phyloP scores from a whole-genome alignment of 2,113 vertebrate genomes.

The Hyaena hyaena region DNA sequence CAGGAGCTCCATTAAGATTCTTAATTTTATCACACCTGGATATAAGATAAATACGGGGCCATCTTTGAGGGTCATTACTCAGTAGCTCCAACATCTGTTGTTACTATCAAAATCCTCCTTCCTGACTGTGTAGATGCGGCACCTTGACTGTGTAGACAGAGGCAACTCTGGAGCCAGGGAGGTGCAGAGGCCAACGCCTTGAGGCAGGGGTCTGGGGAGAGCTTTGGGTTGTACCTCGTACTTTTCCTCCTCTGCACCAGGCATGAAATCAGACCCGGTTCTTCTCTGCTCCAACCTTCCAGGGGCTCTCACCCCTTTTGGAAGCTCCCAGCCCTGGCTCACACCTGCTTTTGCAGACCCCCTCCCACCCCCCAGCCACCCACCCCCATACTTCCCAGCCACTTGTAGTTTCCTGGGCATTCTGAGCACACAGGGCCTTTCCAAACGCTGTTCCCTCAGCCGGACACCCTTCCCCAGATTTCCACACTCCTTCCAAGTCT shows the following conservation, averaged over 20 bases:
- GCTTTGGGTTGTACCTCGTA: no score
- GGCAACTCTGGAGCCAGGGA: neutral
- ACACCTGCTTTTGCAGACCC: neutral
- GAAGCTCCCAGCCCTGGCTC: neutral
- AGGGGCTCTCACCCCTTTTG: rapidly evolving
- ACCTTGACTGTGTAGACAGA: rapidly evolving
- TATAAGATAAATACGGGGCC: neutral
- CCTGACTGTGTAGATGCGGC: rapidly evolving
- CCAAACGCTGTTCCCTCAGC: rapidly evolving
- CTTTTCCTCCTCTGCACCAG: neutral
- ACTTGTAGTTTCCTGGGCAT: neutral
- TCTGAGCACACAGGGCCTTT: no score
- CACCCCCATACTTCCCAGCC: neutral
- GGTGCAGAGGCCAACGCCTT: neutral
- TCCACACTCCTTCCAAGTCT: neutral
- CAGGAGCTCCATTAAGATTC: neutral
- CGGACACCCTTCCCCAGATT: no score
- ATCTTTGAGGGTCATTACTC: neutral
- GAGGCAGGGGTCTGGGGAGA: rapidly evolving
- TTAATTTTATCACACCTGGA: neutral
- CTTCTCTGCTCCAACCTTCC: neutral
- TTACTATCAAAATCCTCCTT: neutral
- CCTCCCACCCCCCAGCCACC: no score
- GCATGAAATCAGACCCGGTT: neutral
- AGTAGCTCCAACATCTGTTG: neutral